These are phyloP conservation scores for Eubasilissa splendida DNA, from an alignment of 2,888 invertebrate species.

Conservation along the genomic window DNA sequence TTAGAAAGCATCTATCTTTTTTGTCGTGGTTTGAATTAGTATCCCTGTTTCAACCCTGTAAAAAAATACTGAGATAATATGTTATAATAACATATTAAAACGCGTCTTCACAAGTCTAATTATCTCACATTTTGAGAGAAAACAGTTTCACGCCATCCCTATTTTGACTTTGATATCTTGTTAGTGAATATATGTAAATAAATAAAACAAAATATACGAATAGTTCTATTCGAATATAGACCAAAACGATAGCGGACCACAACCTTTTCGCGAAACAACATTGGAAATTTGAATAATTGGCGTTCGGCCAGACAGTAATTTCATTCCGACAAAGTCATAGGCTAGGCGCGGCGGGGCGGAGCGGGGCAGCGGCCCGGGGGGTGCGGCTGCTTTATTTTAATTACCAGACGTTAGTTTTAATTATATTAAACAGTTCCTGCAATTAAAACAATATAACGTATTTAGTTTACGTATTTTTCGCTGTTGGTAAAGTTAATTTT, in stretches of 20 bases:
- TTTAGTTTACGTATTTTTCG: not conserved
- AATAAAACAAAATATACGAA: too few species aligned
- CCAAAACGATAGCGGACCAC: conserved; percentile 15
- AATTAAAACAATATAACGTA: conserved; percentile 10
- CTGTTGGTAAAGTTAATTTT: too few species aligned
- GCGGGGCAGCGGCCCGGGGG: conserved; percentile 30
- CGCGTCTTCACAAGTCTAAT: too few species aligned
- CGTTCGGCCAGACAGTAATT: conserved; percentile 47
- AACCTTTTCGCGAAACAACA: conserved; percentile 45
- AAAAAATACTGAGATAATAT: too few species aligned
- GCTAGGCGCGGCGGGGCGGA: conserved; percentile 29
- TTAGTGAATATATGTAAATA: too few species aligned
- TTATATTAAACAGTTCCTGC: conserved; percentile 24
- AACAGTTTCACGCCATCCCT: too few species aligned
- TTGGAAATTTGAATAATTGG: conserved; percentile 53
- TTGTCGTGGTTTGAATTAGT: too few species aligned
- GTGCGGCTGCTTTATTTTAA: conserved; percentile 39
- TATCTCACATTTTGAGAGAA: too few species aligned
- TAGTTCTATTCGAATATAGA: conserved; percentile 25
- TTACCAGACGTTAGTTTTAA: conserved; percentile 33
- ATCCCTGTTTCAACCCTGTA: too few species aligned
- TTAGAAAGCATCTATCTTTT: too few species aligned
- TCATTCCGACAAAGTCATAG: conserved; percentile 42
- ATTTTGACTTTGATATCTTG: too few species aligned
- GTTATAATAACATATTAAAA: too few species aligned